Conservation (phyloP, 2,113 vertebrate genomes). For the Ifrita kowaldi region DNA sequence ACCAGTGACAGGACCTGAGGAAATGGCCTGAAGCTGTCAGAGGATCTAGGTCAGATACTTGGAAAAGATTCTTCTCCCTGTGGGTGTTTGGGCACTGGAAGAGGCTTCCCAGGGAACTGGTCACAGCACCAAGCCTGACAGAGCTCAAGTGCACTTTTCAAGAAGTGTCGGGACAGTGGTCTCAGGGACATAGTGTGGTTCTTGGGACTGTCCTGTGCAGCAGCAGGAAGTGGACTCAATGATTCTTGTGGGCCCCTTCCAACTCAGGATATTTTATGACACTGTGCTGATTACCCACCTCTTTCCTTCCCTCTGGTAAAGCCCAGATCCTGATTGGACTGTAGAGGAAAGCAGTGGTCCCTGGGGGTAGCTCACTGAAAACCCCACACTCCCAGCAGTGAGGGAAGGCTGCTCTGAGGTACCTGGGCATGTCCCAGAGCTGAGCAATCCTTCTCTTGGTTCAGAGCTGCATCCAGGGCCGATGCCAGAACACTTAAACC, state of each 20-base stretch:
- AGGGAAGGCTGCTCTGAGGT: not conserved
- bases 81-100: not conserved
- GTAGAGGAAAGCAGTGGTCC: not conserved
- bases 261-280: not conserved
- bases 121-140: too few species aligned
- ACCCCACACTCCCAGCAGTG: not conserved
- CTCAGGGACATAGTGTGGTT: not conserved
- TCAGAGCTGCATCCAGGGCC: not conserved
- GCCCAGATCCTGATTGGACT: too few species aligned
- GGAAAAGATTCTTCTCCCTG: not conserved
- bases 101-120: not conserved
- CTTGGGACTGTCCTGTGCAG: not conserved
- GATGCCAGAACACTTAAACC: not conserved
- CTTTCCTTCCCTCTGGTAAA: not conserved
- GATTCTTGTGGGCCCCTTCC: not conserved
- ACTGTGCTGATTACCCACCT: too few species aligned
- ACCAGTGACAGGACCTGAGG: not conserved
- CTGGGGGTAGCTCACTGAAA: not conserved
- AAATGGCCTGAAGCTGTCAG: not conserved
- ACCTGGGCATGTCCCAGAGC: fast-evolving
- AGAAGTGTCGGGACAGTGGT: not conserved
- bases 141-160: not conserved
- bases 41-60: too few species aligned
- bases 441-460: not conserved
- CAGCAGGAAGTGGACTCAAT: not conserved